phyloP scores from a whole-genome alignment of 2,888 invertebrate species.

The Rotaria magnacalcarata region DNA sequence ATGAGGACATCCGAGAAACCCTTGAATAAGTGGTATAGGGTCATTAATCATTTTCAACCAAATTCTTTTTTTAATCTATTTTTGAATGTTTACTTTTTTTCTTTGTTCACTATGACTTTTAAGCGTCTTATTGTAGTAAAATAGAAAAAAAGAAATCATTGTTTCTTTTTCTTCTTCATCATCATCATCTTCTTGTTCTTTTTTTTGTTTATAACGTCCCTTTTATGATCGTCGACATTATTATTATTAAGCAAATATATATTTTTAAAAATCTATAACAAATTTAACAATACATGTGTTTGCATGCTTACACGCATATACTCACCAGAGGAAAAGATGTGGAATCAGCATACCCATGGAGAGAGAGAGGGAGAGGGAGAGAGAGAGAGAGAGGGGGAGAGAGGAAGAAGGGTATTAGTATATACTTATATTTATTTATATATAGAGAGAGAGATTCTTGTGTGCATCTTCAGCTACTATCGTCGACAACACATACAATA shows the following conservation, averaged over 20 bases:
- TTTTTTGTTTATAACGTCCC: neutral
- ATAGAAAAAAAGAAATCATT: neutral
- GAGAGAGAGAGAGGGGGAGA: too few relatives aligned
- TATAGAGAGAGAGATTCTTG: neutral
- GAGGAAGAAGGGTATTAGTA: too few relatives aligned
- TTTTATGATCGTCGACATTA: neutral
- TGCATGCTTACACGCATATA: neutral
- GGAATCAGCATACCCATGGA: too few relatives aligned
- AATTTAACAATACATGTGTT: neutral
- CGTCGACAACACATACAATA: neutral
- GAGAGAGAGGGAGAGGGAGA: too few relatives aligned
- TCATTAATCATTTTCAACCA: neutral
- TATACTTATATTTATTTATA: neutral
- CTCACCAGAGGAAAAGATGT: neutral
- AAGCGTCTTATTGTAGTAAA: neutral
- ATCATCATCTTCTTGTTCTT: neutral
- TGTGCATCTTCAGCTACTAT: constrained; percentile 9
- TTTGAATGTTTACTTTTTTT: neutral
- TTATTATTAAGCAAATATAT: neutral
- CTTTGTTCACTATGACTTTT: neutral
- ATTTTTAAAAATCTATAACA: neutral
- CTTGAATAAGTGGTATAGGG: neutral
- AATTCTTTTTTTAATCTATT: neutral
- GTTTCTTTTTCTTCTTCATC: neutral
- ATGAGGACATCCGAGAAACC: neutral